Evolutionary conservation across 2,797 vertebrate species (phyloP).

Genomic region (Pantherophis alleghaniensis): DNA sequence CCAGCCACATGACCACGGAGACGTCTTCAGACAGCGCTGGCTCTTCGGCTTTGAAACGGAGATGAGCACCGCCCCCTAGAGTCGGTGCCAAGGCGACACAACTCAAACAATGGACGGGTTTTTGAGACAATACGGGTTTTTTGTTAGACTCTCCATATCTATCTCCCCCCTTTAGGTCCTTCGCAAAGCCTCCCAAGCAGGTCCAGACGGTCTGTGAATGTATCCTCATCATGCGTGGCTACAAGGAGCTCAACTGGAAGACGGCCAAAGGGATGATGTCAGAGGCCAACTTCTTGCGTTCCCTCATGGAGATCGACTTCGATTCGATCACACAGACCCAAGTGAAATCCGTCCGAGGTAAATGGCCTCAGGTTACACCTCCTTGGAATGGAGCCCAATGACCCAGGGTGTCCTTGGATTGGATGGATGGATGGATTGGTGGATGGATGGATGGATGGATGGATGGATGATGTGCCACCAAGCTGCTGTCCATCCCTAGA

Average conservation of each 20-base stretch:
- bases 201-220: conserved; percentile 94
- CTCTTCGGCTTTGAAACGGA: too few species aligned
- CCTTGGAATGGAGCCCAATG: not conserved
- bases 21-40: too few species aligned
- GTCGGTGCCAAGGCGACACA: not conserved
- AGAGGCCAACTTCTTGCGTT: conserved; percentile 89
- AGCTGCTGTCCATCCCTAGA: not conserved
- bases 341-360: conserved; percentile 87
- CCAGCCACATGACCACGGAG: too few species aligned
- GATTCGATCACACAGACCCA: conserved; percentile 80
- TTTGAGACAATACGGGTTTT: not conserved
- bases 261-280: conserved; percentile 96
- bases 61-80: too few species aligned
- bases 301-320: conserved; percentile 91
- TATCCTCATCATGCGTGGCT: conserved; percentile 91
- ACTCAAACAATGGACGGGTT: not conserved
- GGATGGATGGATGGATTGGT: not conserved
- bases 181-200: conserved; percentile 93
- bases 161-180: conserved; percentile 77
- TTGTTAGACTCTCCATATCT: not conserved
- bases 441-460: too few species aligned
- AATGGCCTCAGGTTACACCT: not conserved
- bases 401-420: not conserved
- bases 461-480: not conserved
- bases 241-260: conserved; percentile 93